These are phyloP conservation scores for Carabus problematicus DNA, from an alignment of 2,888 invertebrate species.

Conservation along the genomic window DNA sequence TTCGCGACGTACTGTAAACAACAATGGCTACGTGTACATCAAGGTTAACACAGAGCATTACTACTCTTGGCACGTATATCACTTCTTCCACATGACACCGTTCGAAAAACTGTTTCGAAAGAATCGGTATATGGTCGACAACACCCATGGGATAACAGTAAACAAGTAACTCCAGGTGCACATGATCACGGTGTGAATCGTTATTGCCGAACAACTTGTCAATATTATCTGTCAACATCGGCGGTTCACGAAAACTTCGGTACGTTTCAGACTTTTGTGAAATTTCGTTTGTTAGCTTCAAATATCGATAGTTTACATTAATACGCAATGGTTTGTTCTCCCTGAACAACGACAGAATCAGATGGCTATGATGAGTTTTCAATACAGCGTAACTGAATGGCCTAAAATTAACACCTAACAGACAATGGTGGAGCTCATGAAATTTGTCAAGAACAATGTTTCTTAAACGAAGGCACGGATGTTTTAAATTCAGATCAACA, in stretches of 20 bases:
- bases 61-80: conserved; percentile 20
- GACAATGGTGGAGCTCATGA: conserved; percentile 15
- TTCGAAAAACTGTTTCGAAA: conserved; percentile 1
- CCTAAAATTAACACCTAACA: neutral
- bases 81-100: conserved; percentile 21
- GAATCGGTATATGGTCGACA: neutral
- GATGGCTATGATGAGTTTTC: conserved; percentile 28
- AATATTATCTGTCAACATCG: neutral
- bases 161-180: conserved; percentile 6
- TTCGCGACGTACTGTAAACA: conserved; percentile 12
- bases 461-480: conserved; percentile 18
- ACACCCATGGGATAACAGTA: conserved; percentile 31
- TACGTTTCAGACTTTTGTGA: conserved; percentile 4
- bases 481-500: conserved; percentile 18
- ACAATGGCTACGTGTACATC: conserved; percentile 13
- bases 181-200: neutral
- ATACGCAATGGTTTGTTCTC: neutral
- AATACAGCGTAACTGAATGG: conserved; percentile 17
- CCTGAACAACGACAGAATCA: conserved; percentile 14
- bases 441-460: conserved; percentile 15
- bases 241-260: conserved; percentile 15
- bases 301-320: neutral
- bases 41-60: conserved; percentile 10
- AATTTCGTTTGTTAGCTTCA: neutral
- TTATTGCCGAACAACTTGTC: conserved; percentile 3